These are phyloP conservation scores for Gonatopus flavifemur DNA, from an alignment of 1,140 invertebrate genomes.

Conservation along the genomic window DNA sequence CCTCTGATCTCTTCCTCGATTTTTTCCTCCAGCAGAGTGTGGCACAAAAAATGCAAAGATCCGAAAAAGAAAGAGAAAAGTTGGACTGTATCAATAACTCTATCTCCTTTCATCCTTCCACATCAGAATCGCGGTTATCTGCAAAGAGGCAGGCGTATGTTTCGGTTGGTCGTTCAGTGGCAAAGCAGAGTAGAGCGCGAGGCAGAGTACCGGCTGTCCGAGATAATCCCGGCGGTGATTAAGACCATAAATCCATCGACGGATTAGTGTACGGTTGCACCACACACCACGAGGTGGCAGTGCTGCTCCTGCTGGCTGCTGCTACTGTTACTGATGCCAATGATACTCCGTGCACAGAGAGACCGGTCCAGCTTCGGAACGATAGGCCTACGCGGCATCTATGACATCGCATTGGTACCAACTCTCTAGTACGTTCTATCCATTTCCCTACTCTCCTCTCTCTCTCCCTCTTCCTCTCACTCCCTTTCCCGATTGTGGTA, in stretches of 20 bases:
- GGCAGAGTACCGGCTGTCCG: too few species aligned
- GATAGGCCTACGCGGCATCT: too few species aligned
- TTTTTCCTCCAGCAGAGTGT: constrained; percentile 25
- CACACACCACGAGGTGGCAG: constrained; percentile 37
- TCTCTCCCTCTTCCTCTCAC: constrained; percentile 5
- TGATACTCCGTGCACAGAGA: too few species aligned
- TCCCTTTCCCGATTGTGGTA: constrained; percentile 15
- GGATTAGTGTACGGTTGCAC: constrained; percentile 59
- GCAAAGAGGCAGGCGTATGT: constrained; percentile 57
- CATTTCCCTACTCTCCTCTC: too few species aligned
- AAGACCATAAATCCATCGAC: constrained; percentile 66
- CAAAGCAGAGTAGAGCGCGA: constrained; percentile 47
- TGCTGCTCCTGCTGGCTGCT: constrained; percentile 22
- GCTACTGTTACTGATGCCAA: too few species aligned
- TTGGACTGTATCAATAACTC: too few species aligned
- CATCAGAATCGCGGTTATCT: constrained; percentile 56
- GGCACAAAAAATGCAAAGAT: too few species aligned
- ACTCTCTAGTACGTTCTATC: constrained; percentile 1
- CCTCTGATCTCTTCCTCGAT: too few species aligned
- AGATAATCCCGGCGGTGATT: constrained; percentile 66
- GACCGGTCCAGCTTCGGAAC: too few species aligned
- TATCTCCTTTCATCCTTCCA: too few species aligned
- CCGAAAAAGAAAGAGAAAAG: too few species aligned
- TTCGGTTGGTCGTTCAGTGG: constrained; percentile 51
- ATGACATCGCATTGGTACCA: too few species aligned